Base-by-base conservation (phyloP, 2,888 invertebrate genomes). In the Eulithis prunata region DNA sequence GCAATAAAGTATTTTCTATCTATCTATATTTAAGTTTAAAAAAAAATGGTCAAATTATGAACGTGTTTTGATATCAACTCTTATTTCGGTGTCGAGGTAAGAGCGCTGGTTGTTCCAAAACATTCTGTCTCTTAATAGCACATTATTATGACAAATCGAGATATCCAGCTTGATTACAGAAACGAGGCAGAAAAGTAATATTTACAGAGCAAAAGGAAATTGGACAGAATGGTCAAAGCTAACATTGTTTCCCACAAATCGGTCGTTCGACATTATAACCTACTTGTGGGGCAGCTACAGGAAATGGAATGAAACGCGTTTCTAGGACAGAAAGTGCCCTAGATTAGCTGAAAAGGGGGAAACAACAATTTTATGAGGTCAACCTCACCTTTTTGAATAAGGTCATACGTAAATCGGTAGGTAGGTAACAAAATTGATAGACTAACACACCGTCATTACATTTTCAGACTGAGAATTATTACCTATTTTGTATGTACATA, bases 171-270 rank as follows among this genome's bases (percentile, higher is more conserved):
- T 54, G 41, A 41, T 54, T 54, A 41, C 38, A 41, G 54, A 54
- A 54, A 41, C 41, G 14, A 54, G 8, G 41, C 38, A 21, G 14
- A 14, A 54, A 54, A 13, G 54, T 38, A 11, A 21, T 46, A 46
- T 56, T 21, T 56, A 46, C 43, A 56, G 45, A 28, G 45, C 13
- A 13, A 36, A 47, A 45, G 57, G 57, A 57, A 57, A 57, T 57
- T 47, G 57, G 36, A 14, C 43, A 28, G 3, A 5, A 2, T 32
- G 45, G 13, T 47, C 57, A 13, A 13, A 47, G 14, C 32, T n/a
- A 28, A 32, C 21, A 45, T 3, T 32, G 10, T 57, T 56, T 28
- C 36, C 36, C 32, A 46, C 32, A 28, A 45, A 56, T n/a, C 12
- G 43, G 10, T 12, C 21, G n/a, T 53, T 13, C 6, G 14, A 7